Evolutionary conservation across 2,113 vertebrate genomes (phyloP), one percentile per base, ranked within the genome.

Genomic region (Nannobrachium achirus): DNA sequence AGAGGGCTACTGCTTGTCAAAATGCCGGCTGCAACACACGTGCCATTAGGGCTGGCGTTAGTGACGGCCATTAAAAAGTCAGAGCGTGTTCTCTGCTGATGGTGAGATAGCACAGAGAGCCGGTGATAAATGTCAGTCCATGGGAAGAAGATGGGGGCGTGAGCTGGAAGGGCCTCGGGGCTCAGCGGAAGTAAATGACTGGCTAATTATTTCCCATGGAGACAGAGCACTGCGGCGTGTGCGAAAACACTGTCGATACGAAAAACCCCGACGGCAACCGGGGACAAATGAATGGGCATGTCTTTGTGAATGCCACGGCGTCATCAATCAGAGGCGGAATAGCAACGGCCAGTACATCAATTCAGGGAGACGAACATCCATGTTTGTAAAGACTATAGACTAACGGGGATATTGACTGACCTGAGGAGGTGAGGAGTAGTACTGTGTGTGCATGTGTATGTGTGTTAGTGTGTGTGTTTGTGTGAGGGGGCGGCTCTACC

Each of bases 401-500:
- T 25, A 68, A 58, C 18, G 65, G n/a, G 20, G 40, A 57, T 15
- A 9, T 56, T 39, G 40, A 15, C 55, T 15, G 40, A 38, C 20
- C 20, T 67, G 13, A 11, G 15, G 14, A 51, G 45, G 62, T 41
- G 2, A 65, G 58, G 6, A 25, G 20, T 25, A 25, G 20, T 25
- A 25, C 20, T 33, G 25, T 33, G 25, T 33, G 25, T 33, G 25
- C 6, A 5, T 33, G 25, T 33, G 25, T 33, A 5, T 33, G 25
- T 33, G 25, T 33, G 25, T 33, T 3, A 4, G 25, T 33, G 25
- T 33, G 25, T 4, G 61, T 69, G 65, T 59, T 9, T 67, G 62
- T 62, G 41, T 44, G 57, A 44, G 63, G 64, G 60, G 44, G 76
- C 4, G 42, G 25, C 64, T n/a, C n/a, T 91, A 99, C 98, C 97